A percentile compares a stretch with the other conserved stretches of the same genome.
Conservation (phyloP, 2,888 invertebrate species). For the Alitta virens region DNA sequence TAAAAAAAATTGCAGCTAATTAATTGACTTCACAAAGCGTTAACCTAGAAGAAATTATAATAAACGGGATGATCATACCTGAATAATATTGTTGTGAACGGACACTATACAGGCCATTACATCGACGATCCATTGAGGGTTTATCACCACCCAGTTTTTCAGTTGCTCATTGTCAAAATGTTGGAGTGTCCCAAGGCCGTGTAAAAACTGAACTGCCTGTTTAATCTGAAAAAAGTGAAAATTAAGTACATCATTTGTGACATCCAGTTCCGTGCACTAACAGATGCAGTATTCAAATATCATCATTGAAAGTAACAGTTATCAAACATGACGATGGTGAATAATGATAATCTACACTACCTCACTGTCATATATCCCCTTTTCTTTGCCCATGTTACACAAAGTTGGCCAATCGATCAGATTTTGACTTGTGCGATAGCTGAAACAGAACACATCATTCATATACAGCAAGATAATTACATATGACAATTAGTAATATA, state of each 20-base stretch:
- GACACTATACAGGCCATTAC: constrained; percentile 56
- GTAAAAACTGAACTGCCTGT: constrained; percentile 51
- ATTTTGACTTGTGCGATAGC: constrained; percentile 19
- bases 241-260: too few species aligned
- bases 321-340: too few species aligned
- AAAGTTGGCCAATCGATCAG: constrained; percentile 23
- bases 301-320: too few species aligned
- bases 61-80: constrained; percentile 34
- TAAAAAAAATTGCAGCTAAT: too few species aligned
- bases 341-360: too few species aligned
- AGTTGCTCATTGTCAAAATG: constrained; percentile 53
- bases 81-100: constrained; percentile 48
- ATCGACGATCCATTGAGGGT: constrained; percentile 56
- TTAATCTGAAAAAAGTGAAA: too few species aligned
- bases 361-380: constrained; percentile 29
- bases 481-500: too few species aligned
- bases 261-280: too few species aligned
- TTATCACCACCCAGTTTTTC: constrained; percentile 46
- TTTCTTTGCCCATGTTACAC: constrained; percentile 18
- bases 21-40: too few species aligned
- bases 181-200: constrained; percentile 54
- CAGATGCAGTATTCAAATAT: too few species aligned
- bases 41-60: too few species aligned
- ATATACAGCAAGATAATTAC: too few species aligned
- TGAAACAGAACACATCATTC: constrained; percentile 2